These are phyloP conservation scores for Anneissia japonica DNA, from an alignment of 35 echinoderm and acorn worm species.

Conservation along the genomic window DNA sequence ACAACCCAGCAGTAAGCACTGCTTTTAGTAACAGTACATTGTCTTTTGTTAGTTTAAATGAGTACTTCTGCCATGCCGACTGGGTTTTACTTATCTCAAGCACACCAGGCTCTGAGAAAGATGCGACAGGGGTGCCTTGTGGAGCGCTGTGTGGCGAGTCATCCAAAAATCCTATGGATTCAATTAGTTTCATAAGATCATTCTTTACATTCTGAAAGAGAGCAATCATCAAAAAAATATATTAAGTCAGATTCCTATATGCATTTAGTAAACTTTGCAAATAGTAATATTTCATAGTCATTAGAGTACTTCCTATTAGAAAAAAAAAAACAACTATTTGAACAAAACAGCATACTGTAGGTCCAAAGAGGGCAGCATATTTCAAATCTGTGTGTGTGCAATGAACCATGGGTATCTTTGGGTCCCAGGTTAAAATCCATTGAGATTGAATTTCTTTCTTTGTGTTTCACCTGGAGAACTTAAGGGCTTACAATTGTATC, in stretches of 20 bases:
- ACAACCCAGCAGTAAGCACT: slow-evolving; percentile 78
- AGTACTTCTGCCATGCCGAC: slow-evolving; percentile 25
- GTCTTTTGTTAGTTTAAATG: slow-evolving; percentile 46
- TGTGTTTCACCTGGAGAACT: no score
- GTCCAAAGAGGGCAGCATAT: no score
- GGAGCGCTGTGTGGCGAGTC: not conserved
- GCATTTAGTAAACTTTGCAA: no score
- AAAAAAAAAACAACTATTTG: no score
- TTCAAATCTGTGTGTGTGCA: no score
- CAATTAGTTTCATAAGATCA: slow-evolving; percentile 69
- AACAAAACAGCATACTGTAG: no score
- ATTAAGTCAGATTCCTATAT: not conserved
- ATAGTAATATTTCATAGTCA: no score
- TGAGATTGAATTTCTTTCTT: no score
- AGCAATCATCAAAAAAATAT: not conserved
- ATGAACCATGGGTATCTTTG: no score
- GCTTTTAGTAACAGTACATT: slow-evolving; percentile 72
- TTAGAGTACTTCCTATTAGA: no score
- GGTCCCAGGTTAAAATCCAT: no score
- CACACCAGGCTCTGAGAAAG: slow-evolving; percentile 29
- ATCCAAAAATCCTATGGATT: slow-evolving; percentile 61
- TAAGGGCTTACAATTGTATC: no score
- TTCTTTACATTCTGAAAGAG: slow-evolving; percentile 70
- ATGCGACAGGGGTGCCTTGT: not conserved
- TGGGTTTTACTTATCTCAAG: slow-evolving; percentile 76